A percentile compares a stretch with the other conserved stretches of the same genome.
Evolutionary conservation across 1,140 invertebrate species (phyloP).

Genomic region (Maconellicoccus hirsutus): DNA sequence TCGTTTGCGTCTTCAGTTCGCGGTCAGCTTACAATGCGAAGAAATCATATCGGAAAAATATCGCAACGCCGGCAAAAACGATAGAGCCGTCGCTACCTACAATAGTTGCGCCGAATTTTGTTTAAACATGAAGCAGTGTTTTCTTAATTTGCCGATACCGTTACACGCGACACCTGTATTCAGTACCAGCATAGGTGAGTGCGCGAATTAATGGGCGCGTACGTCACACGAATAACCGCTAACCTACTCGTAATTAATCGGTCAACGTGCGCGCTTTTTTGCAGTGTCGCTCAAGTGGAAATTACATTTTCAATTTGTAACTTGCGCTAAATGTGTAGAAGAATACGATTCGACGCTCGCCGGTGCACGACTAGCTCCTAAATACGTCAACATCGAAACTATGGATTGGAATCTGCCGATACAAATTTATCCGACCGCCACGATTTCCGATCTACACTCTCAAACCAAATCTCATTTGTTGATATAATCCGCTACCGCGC

Average conservation of each 20-base stretch:
- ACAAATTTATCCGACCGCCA: constrained; percentile 76
- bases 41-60: constrained; percentile 60
- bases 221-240: too few relatives aligned
- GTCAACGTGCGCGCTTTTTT: too few relatives aligned
- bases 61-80: constrained; percentile 36
- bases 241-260: too few relatives aligned
- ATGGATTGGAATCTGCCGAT: constrained; percentile 97
- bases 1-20: constrained; percentile 42
- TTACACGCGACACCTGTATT: constrained; percentile 89
- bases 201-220: background rate
- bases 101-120: constrained; percentile 89
- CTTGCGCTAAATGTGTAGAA: constrained; percentile 38
- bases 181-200: constrained; percentile 63
- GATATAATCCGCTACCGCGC: too few relatives aligned
- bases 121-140: constrained; percentile 71
- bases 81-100: constrained; percentile 48
- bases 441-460: constrained; percentile 42
- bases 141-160: constrained; percentile 84
- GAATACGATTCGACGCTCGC: constrained; percentile 22
- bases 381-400: constrained; percentile 80
- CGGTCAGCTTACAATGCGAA: constrained; percentile 79
- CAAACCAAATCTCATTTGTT: constrained; percentile 21
- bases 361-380: constrained; percentile 62
- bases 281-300: constrained; percentile 77
- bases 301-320: constrained; percentile 95